These are phyloP conservation scores for Microcebus lehilahytsara DNA, from an alignment of 2,113 vertebrate genomes.

Conservation along the genomic window DNA sequence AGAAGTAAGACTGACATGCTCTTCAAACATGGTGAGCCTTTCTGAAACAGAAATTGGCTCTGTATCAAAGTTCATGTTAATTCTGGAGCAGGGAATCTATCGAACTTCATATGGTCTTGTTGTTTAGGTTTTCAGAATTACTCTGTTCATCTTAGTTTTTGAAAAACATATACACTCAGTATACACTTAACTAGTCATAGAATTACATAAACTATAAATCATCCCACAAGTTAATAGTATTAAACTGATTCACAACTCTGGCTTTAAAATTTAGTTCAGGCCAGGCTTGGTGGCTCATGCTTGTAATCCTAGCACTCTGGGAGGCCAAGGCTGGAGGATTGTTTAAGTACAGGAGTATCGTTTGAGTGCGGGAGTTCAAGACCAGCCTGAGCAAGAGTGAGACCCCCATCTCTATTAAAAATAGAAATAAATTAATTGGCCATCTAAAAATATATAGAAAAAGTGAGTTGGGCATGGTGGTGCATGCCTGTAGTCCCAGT, in stretches of 20 bases:
- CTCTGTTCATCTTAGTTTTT: background rate
- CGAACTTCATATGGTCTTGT: background rate
- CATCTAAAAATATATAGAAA: no score
- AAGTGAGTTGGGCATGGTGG: no score
- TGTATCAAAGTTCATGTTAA: conserved; percentile 30
- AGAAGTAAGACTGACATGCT: background rate
- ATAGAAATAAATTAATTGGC: no score
- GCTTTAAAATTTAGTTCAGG: background rate
- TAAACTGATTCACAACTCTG: background rate
- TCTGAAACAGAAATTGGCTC: conserved; percentile 36
- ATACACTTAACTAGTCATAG: background rate
- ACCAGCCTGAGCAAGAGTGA: no score
- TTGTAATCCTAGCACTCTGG: no score
- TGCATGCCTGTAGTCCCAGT: no score
- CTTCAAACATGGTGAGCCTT: conserved; percentile 8
- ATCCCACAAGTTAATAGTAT: background rate
- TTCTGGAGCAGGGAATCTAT: background rate
- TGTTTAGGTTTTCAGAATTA: conserved; percentile 28
- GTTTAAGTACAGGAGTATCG: no score
- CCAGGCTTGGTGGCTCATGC: no score
- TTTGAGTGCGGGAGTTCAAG: no score
- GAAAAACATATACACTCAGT: background rate
- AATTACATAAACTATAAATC: background rate
- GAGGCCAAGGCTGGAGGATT: no score
- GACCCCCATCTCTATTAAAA: no score